phyloP scores from a whole-genome alignment of 2,797 vertebrate species.

The Anabacerthia variegaticeps region DNA sequence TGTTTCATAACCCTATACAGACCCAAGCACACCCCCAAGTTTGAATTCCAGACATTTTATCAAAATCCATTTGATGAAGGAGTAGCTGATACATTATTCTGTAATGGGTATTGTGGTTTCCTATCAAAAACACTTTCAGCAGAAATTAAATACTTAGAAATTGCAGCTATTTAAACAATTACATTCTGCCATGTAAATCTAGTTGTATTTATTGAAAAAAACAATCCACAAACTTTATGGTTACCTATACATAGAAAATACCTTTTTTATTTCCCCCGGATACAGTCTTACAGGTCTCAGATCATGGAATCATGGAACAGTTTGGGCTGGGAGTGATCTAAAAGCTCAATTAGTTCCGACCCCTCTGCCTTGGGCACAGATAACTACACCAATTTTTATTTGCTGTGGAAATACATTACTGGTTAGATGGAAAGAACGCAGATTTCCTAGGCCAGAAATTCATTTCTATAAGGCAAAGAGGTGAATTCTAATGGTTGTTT shows the following conservation, averaged over 20 bases:
- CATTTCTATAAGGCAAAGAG: neutral
- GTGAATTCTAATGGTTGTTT: neutral
- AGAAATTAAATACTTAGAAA: neutral
- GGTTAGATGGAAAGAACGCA: neutral
- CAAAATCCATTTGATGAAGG: neutral
- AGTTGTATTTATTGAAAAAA: neutral
- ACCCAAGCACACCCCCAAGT: neutral
- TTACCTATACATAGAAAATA: neutral
- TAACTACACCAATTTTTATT: neutral
- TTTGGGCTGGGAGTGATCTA: neutral
- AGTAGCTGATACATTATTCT: neutral
- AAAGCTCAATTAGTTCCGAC: neutral
- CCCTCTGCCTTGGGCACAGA: neutral
- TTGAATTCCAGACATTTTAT: neutral
- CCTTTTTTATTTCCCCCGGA: neutral
- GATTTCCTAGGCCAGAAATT: neutral
- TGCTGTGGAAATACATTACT: neutral
- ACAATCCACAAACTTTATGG: neutral
- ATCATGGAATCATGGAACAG: neutral
- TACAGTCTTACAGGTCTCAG: neutral
- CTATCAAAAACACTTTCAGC: neutral
- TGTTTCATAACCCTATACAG: neutral
- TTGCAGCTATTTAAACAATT: neutral
- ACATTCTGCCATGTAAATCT: neutral
- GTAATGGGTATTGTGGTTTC: neutral